phyloP scores from a whole-genome alignment of 2,797 vertebrate species.

The Synanceia verrucosa region DNA sequence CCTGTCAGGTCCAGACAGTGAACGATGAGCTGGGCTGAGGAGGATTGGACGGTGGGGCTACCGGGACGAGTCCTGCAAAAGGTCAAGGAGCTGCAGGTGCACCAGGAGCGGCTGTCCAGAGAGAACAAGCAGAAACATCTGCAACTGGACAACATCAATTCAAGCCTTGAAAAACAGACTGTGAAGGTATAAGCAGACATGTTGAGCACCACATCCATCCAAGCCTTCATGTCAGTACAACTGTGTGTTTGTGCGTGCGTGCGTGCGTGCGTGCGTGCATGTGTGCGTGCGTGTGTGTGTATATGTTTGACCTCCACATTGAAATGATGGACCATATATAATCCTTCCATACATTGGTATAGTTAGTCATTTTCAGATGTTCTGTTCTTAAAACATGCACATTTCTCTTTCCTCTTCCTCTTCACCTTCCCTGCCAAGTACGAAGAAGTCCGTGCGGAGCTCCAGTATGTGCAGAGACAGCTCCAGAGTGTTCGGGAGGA shows the following conservation, averaged over 20 bases:
- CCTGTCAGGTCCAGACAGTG: slow-evolving; percentile 31
- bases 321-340: neutral
- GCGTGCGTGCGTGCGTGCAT: too few species aligned
- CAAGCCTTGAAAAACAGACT: slow-evolving; percentile 81
- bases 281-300: too few species aligned
- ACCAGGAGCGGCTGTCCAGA: slow-evolving; percentile 80
- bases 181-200: slow-evolving; percentile 67
- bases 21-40: slow-evolving; percentile 86
- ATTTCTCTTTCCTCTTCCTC: neutral
- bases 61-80: slow-evolving; percentile 81
- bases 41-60: slow-evolving; percentile 87
- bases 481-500: slow-evolving; percentile 74
- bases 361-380: neutral
- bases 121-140: slow-evolving; percentile 87
- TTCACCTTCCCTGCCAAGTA: slow-evolving; percentile 52
- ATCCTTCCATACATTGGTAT: neutral
- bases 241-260: too few species aligned
- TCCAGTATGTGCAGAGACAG: slow-evolving; percentile 74
- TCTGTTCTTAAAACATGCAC: neutral
- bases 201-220: neutral
- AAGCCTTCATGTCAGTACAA: neutral
- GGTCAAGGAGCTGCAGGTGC: slow-evolving; percentile 82
- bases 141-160: slow-evolving; percentile 83
- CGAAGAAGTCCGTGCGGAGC: slow-evolving; percentile 80
- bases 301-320: too few species aligned